A percentile compares a stretch with the other conserved stretches of the same genome.
Evolutionary conservation across 2,113 vertebrate species (phyloP).

Genomic region (Oceanites oceanicus): DNA sequence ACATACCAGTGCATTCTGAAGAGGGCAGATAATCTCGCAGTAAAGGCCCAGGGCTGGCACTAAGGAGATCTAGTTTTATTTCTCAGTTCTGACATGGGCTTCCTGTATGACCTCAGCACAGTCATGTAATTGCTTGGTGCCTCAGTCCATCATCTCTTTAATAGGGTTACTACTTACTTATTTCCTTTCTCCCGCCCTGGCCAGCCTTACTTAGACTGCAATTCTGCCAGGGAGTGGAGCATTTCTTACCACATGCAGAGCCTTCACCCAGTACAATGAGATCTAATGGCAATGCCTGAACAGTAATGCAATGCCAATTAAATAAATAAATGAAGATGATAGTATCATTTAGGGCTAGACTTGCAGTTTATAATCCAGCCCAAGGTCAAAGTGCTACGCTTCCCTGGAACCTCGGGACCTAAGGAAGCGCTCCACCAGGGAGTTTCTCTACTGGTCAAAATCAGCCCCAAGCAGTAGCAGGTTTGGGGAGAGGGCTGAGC

Average conservation of each 20-base stretch:
- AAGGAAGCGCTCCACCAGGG: fast-evolving
- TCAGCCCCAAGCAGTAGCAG: neutral
- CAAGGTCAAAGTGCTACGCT: neutral
- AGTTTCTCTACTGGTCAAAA: neutral
- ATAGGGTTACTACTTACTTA: slow-evolving; percentile 50
- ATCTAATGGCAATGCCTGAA: neutral
- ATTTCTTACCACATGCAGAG: slow-evolving; percentile 19
- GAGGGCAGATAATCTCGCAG: neutral
- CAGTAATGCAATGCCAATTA: slow-evolving; percentile 46
- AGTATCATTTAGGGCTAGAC: slow-evolving; percentile 1
- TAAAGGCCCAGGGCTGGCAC: neutral
- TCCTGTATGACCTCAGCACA: slow-evolving; percentile 57
- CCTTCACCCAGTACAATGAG: slow-evolving; percentile 37
- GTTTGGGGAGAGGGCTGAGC: neutral
- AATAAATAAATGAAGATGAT: slow-evolving; percentile 35
- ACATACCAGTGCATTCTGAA: neutral
- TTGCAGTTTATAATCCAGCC: neutral
- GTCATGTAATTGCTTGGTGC: slow-evolving; percentile 47
- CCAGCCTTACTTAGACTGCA: slow-evolving; percentile 22
- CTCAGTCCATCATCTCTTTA: slow-evolving; percentile 53
- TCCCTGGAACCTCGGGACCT: neutral
- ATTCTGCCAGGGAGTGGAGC: slow-evolving; percentile 41
- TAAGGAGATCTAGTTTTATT: slow-evolving; percentile 2
- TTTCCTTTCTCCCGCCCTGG: slow-evolving; percentile 57
- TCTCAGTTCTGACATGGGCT: slow-evolving; percentile 22